Evolutionary conservation across 2,888 invertebrate species (phyloP).

Genomic region (Mechanitis mazaeus): DNA sequence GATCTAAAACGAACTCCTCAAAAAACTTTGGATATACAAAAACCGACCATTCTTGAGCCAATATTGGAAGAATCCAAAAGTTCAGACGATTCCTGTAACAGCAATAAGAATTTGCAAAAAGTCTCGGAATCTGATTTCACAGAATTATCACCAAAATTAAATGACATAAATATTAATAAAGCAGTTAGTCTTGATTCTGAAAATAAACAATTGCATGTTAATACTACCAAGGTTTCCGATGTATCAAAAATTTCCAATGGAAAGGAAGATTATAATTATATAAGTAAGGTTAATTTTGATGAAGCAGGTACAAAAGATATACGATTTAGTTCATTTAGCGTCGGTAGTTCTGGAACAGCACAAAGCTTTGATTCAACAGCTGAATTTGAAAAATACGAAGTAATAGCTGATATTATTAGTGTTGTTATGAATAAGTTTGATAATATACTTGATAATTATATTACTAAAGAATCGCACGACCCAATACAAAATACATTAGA

Average conservation of each 20-base stretch:
- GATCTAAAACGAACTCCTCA: constrained; percentile 47
- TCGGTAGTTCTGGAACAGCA: constrained; percentile 34
- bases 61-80: constrained; percentile 70
- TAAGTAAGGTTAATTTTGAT: not conserved
- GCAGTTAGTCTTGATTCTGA: not conserved
- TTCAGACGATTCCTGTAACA: constrained; percentile 52
- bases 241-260: not conserved
- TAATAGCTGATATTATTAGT: constrained; percentile 50
- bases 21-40: constrained; percentile 39
- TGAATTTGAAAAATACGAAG: constrained; percentile 66
- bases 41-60: constrained; percentile 51
- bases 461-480: constrained; percentile 9
- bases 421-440: constrained; percentile 46
- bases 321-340: constrained; percentile 42
- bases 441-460: constrained; percentile 18
- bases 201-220: too few relatives aligned
- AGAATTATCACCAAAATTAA: not conserved
- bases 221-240: too few relatives aligned
- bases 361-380: constrained; percentile 59
- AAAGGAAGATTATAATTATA: not conserved
- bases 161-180: constrained; percentile 20
- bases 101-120: constrained; percentile 22
- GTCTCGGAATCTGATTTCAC: not conserved
- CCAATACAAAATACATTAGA: not conserved
- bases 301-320: not conserved